A percentile compares a stretch with the other conserved stretches of the same genome.
These are phyloP conservation scores for Bradypus variegatus DNA, from an alignment of 2,797 vertebrate species.

Conservation along the genomic window DNA sequence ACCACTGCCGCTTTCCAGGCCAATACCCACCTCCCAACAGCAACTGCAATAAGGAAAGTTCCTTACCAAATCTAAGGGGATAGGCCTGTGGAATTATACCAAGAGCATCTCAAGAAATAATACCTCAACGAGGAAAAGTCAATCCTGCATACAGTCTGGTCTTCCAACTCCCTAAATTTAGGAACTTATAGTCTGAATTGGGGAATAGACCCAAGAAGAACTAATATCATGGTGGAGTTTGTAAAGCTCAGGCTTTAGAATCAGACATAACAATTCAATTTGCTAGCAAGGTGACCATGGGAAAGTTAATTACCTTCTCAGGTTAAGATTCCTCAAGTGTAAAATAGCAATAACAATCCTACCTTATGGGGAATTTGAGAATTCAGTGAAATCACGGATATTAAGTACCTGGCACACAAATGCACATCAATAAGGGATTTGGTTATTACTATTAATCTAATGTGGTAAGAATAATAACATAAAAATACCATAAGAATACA, in stretches of 20 bases:
- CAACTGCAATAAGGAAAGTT: background rate
- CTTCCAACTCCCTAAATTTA: background rate
- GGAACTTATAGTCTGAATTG: background rate
- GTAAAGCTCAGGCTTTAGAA: background rate
- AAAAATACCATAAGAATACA: background rate
- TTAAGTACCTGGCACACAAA: background rate
- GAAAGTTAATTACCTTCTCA: background rate
- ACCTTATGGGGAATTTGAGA: background rate
- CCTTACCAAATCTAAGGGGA: background rate
- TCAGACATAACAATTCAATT: background rate
- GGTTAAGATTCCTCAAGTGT: background rate
- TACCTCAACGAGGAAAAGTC: background rate
- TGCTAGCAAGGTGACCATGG: background rate
- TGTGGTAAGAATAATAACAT: background rate
- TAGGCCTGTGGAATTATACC: background rate
- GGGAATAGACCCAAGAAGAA: background rate
- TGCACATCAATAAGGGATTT: background rate
- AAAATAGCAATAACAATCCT: background rate
- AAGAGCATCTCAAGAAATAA: conserved; percentile 6
- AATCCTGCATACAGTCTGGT: background rate
- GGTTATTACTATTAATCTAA: background rate
- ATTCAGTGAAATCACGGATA: background rate
- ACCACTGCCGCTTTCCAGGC: background rate
- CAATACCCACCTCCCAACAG: background rate
- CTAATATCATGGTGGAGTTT: background rate